Base-by-base conservation (phyloP, 2,888 invertebrate species). In the Masnerella sp. region DNA sequence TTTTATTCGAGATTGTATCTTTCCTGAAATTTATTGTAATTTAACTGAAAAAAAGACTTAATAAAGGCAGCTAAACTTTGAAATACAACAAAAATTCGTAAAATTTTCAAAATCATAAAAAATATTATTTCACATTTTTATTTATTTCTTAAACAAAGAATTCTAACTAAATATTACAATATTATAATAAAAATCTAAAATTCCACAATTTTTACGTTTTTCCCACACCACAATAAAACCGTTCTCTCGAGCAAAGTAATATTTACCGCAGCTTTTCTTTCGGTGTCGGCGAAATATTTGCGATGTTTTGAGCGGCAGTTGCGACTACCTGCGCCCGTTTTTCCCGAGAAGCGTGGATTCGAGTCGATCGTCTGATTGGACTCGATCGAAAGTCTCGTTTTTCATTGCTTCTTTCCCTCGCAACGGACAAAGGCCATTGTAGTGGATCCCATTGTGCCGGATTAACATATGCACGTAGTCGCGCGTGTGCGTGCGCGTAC, bases 391-490 rank as follows among this genome's bases (percentile, higher is more conserved):
- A 70, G 62, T 67, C 80, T 79, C 82, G 81, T 81, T 82, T 82
- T 82, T 82, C 82, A 82, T 82, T 82, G 82, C 80, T 82, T 82
- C 80, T 79, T 82, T 77, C 78, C 78, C 79, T 80, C 77, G 67
- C 78, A 74, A 76, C 80, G 83, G 83, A 84, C 84, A 84, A 84
- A 84, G 83, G 81, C 83, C 75, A 82, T 83, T 83, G 83, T 83
- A 77, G 79, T 82, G 80, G 79, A 80, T 83, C 82, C 83, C 75
- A 83, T 84, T 84, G 83, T 83, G 71, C 71, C 78, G 79, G 78
- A 82, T 83, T 83, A 83, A 83, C 83, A 83, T 83, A 83, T 80
- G 81, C 80, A 77, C 78, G 74, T 78, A 74, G 69, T 59, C 56
- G 73, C 73, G 71, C 69, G 54, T 12, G 36, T 18, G 36, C 65